Percentiles rank a stretch among this genome's conserved stretches.
Evolutionary conservation across 2,797 vertebrate species (phyloP).

Genomic region (Cuculus canorus): DNA sequence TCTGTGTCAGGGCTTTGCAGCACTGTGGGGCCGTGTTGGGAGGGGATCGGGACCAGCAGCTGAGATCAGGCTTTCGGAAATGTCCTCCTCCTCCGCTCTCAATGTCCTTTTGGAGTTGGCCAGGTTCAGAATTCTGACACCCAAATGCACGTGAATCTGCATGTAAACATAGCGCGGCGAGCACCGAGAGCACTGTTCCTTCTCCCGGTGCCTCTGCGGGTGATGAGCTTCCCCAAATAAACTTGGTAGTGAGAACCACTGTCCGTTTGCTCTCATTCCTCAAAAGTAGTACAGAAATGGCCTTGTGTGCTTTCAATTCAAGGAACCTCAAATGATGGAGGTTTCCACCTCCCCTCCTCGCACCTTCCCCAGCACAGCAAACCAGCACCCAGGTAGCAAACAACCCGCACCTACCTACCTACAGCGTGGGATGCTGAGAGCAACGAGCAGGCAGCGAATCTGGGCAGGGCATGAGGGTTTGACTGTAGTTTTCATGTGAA

Average conservation of each 20-base stretch:
- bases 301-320: not conserved
- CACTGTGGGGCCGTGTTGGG: not conserved
- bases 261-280: not conserved
- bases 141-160: fast-evolving
- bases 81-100: not conserved
- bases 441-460: not conserved
- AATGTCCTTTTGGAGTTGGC: not conserved
- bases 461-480: not conserved
- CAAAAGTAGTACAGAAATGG: not conserved
- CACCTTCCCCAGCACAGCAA: not conserved
- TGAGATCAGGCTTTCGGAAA: not conserved
- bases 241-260: fast-evolving
- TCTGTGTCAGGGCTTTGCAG: not conserved
- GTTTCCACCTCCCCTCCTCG: not conserved
- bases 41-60: not conserved
- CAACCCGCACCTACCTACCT: not conserved
- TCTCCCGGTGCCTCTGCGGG: not conserved
- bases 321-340: not conserved
- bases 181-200: not conserved
- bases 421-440: not conserved
- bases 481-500: not conserved
- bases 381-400: fast-evolving
- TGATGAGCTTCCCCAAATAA: not conserved
- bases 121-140: not conserved
- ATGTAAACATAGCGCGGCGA: fast-evolving